Evolutionary conservation across 2,888 invertebrate species (phyloP).

Genomic region (Limnephilus lunatus): DNA sequence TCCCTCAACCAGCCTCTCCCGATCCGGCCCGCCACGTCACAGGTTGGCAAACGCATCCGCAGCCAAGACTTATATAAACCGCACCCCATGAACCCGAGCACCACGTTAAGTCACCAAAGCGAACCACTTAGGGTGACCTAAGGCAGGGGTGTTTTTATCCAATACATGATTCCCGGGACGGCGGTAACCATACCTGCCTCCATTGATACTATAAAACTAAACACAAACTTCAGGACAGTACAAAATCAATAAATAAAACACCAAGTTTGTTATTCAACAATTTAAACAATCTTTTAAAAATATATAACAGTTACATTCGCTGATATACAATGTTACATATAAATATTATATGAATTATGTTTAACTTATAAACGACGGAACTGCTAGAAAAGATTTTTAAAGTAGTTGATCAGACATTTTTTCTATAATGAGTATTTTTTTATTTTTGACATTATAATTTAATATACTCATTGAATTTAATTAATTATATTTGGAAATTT

Average conservation of each 20-base stretch:
- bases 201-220: too few relatives aligned
- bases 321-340: constrained; percentile 61
- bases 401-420: not conserved
- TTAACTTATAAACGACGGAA: constrained; percentile 27
- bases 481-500: not conserved
- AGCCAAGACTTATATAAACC: too few relatives aligned
- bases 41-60: too few relatives aligned
- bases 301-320: constrained; percentile 60
- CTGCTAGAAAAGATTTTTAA: constrained; percentile 12
- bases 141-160: too few relatives aligned
- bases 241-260: constrained; percentile 14
- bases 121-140: too few relatives aligned
- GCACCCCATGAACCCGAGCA: too few relatives aligned
- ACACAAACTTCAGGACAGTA: not conserved
- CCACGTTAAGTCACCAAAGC: too few relatives aligned
- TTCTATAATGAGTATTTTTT: constrained; percentile 16
- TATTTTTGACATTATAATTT: too few relatives aligned
- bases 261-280: constrained; percentile 53
- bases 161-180: too few relatives aligned
- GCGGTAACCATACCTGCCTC: too few relatives aligned
- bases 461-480: not conserved
- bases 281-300: constrained; percentile 56
- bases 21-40: too few relatives aligned
- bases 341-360: constrained; percentile 60
- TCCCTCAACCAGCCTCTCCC: too few relatives aligned